Evolutionary conservation across 2,888 invertebrate species (phyloP).

Genomic region (Cistogaster globosa): DNA sequence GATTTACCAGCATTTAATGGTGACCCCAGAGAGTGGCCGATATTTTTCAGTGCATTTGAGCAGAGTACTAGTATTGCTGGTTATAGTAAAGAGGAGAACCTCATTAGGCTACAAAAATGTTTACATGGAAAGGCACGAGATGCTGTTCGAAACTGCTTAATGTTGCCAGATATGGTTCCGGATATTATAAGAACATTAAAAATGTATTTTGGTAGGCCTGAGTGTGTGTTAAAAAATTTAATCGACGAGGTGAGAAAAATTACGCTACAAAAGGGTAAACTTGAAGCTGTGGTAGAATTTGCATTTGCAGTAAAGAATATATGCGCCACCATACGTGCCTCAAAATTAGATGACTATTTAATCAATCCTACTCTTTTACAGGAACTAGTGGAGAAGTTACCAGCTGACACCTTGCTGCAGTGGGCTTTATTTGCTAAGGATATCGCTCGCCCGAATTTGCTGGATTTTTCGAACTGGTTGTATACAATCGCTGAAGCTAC

Average conservation of each 20-base stretch:
- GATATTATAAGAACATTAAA: no score
- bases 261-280: no score
- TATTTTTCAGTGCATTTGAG: slow-evolving; percentile 20
- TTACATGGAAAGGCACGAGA: slow-evolving; percentile 28
- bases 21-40: slow-evolving; percentile 31
- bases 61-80: slow-evolving; percentile 20
- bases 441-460: slow-evolving; percentile 22
- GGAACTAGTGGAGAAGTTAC: slow-evolving; percentile 37
- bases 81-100: no score
- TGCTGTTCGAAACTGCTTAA: not conserved
- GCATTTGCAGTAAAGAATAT: no score
- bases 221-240: no score
- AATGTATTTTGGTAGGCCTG: no score
- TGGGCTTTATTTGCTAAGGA: slow-evolving; percentile 32
- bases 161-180: no score
- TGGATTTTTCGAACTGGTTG: slow-evolving; percentile 23
- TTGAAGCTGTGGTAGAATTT: no score
- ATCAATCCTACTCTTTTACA: no score
- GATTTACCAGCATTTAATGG: slow-evolving; percentile 33
- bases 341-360: no score
- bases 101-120: slow-evolving; percentile 19
- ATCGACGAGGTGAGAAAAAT: no score
- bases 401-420: slow-evolving; percentile 24
- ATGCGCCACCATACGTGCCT: no score
- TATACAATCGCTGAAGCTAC: slow-evolving; percentile 33